A percentile compares a stretch with the other conserved stretches of the same genome.
Evolutionary conservation across 2,113 vertebrate genomes (phyloP).

Genomic region (Aegotheles bennettii): DNA sequence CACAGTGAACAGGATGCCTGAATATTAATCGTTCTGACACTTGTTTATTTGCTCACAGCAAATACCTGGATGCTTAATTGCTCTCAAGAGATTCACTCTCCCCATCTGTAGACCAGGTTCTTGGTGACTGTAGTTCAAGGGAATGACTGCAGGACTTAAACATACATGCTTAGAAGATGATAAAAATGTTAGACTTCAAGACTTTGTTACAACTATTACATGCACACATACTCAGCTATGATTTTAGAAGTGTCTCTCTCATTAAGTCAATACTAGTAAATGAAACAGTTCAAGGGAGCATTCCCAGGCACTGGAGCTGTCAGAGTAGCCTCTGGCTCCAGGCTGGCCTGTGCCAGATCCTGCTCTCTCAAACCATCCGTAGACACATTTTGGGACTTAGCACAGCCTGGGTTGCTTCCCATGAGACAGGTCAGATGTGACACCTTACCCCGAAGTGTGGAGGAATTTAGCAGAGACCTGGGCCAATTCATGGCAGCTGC

Average conservation of each 20-base stretch:
- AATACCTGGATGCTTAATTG: not conserved
- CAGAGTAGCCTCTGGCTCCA: not conserved
- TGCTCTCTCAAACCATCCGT: not conserved
- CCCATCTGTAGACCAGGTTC: not conserved
- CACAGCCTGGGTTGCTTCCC: not conserved
- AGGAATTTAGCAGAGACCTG: not conserved
- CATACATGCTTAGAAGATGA: not conserved
- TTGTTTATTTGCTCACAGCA: not conserved
- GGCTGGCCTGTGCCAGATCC: not conserved
- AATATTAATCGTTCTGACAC: not conserved
- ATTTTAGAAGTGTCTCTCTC: not conserved
- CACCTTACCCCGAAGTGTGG: not conserved
- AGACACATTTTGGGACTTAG: not conserved
- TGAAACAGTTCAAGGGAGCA: not conserved
- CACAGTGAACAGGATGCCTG: not conserved
- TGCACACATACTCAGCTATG: not conserved
- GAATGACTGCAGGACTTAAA: not conserved
- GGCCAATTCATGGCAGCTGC: not conserved
- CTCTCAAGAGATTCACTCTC: not conserved
- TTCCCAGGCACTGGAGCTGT: not conserved
- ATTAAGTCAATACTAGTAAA: not conserved
- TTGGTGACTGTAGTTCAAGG: not conserved
- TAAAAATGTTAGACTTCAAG: not conserved
- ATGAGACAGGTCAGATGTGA: not conserved
- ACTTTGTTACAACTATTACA: not conserved